These are phyloP conservation scores for Cyrtonyx montezumae DNA, from an alignment of 2,113 vertebrate genomes.

Conservation along the genomic window DNA sequence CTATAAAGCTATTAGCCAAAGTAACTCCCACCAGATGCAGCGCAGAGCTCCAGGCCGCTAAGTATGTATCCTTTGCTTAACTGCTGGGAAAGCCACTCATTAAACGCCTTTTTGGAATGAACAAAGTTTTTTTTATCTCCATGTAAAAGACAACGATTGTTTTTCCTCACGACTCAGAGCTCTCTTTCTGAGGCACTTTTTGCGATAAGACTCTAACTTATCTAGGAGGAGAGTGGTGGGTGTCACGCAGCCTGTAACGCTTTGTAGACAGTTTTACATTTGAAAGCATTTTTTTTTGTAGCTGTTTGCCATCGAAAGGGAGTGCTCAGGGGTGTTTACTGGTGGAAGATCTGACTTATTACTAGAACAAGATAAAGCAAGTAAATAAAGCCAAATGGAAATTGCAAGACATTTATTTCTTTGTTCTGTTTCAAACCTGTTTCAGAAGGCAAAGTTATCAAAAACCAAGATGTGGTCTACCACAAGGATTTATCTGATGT, in stretches of 20 bases:
- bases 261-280: too few species aligned
- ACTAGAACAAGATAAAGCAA: background rate
- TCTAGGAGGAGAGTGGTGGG: too few species aligned
- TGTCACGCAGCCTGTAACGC: too few species aligned
- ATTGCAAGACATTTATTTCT: background rate
- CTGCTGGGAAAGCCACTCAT: accelerated
- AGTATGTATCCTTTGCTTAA: background rate
- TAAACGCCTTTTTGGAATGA: background rate
- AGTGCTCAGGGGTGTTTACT: too few species aligned
- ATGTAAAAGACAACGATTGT: too few species aligned
- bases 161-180: too few species aligned
- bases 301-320: too few species aligned
- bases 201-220: too few species aligned
- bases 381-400: background rate
- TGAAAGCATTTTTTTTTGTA: too few species aligned
- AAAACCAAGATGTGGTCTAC: background rate
- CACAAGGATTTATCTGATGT: background rate
- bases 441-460: background rate
- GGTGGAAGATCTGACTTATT: background rate
- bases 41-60: background rate
- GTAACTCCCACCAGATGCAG: background rate
- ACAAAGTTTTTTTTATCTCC: background rate
- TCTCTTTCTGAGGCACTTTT: too few species aligned
- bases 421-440: background rate
- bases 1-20: background rate